Conservation (phyloP, 2,797 vertebrate genomes). For the Tolypeutes matacus region DNA sequence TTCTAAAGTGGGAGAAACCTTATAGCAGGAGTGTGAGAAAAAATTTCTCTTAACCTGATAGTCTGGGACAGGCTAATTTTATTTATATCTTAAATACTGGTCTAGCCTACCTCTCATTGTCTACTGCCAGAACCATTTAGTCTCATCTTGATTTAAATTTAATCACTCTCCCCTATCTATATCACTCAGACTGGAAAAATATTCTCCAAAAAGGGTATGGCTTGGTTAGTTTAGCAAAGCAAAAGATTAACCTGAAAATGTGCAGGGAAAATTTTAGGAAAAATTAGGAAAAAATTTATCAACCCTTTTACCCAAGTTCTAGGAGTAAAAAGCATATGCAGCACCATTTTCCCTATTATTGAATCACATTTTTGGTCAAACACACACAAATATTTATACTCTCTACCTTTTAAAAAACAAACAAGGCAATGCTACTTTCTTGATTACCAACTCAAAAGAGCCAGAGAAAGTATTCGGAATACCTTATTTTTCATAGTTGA, state of each 20-base stretch:
- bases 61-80: background rate
- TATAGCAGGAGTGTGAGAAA: background rate
- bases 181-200: slow-evolving; percentile 14
- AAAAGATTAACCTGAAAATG: background rate
- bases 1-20: background rate
- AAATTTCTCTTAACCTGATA: background rate
- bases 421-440: background rate
- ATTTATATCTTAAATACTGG: background rate
- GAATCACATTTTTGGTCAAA: slow-evolving; percentile 49
- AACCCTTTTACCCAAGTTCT: background rate
- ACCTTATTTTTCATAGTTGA: slow-evolving; percentile 42
- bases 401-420: slow-evolving; percentile 11
- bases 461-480: slow-evolving; percentile 34
- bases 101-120: background rate
- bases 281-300: background rate
- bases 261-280: background rate
- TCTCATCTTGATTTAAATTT: slow-evolving; percentile 13
- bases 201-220: background rate
- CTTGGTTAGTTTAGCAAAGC: background rate
- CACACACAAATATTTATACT: background rate
- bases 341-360: slow-evolving; percentile 36
- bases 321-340: background rate
- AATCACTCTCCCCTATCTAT: background rate
- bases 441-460: slow-evolving; percentile 19
- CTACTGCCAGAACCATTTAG: background rate